phyloP scores from a whole-genome alignment of 2,888 invertebrate genomes.

The Agrochola macilenta region DNA sequence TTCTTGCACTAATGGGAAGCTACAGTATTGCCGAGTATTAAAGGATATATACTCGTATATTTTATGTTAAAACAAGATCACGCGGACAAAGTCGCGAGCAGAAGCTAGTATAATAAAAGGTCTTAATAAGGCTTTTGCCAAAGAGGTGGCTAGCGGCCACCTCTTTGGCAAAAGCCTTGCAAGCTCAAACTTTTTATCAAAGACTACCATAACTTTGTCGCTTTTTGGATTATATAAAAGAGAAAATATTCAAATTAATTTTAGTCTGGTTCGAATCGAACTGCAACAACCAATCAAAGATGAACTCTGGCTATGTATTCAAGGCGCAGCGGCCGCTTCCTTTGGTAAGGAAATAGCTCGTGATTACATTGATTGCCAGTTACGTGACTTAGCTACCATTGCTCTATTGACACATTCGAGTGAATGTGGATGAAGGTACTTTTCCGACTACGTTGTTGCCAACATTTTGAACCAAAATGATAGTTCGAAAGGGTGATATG shows the following conservation, averaged over 20 bases:
- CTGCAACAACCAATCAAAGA: conserved; percentile 21
- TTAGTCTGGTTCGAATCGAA: background rate
- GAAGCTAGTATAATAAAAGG: too few relatives aligned
- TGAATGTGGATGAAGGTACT: conserved; percentile 14
- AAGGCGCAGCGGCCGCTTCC: conserved; percentile 38
- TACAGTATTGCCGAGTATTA: background rate
- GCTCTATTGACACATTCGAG: conserved; percentile 17
- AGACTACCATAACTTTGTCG: background rate
- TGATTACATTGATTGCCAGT: conserved; percentile 63
- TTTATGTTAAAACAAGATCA: too few relatives aligned
- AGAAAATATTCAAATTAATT: background rate
- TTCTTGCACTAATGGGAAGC: too few relatives aligned
- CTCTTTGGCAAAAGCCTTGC: too few relatives aligned
- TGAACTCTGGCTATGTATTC: conserved; percentile 15
- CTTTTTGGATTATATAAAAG: background rate
- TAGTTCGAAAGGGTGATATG: background rate
- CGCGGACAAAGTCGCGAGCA: background rate
- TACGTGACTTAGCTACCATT: conserved; percentile 42
- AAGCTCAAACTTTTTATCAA: background rate
- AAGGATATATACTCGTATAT: background rate
- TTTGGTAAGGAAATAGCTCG: conserved; percentile 60
- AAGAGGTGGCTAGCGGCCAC: too few relatives aligned
- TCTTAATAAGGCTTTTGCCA: too few relatives aligned
- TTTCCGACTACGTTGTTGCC: background rate
- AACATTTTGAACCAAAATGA: background rate